Evolutionary conservation across 2,113 vertebrate genomes (phyloP).

Genomic region (Ophiodon elongatus): DNA sequence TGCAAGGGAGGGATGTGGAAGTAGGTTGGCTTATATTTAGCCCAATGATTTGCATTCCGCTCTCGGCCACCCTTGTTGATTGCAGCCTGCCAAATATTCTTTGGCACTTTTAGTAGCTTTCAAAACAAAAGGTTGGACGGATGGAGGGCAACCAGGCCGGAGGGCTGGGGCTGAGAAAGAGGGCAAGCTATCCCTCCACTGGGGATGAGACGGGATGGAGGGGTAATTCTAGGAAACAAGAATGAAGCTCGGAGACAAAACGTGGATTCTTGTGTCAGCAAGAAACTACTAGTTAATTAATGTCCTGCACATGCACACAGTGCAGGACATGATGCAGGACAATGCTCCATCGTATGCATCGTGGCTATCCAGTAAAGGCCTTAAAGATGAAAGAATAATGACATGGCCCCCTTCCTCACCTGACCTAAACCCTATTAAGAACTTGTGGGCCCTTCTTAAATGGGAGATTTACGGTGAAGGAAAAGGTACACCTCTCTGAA

Average conservation of each 20-base stretch:
- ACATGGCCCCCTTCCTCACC: no score
- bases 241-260: neutral
- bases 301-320: no score
- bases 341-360: no score
- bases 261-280: neutral
- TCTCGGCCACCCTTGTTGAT: slow-evolving; percentile 24
- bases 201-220: neutral
- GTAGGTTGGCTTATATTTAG: slow-evolving; percentile 80
- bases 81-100: slow-evolving; percentile 29
- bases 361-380: no score
- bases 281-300: no score
- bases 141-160: slow-evolving; percentile 25
- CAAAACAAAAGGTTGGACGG: slow-evolving; percentile 35
- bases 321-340: no score
- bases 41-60: slow-evolving; percentile 57
- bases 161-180: neutral
- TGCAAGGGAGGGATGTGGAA: slow-evolving; percentile 54
- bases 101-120: slow-evolving; percentile 22
- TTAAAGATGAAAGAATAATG: no score
- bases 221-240: neutral
- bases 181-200: neutral
- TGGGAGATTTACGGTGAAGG: no score
- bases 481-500: no score
- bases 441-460: no score
- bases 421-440: no score